Conservation (phyloP, 92 coral and sea anemone genomes). For the Zoanthus sansibaricus region DNA sequence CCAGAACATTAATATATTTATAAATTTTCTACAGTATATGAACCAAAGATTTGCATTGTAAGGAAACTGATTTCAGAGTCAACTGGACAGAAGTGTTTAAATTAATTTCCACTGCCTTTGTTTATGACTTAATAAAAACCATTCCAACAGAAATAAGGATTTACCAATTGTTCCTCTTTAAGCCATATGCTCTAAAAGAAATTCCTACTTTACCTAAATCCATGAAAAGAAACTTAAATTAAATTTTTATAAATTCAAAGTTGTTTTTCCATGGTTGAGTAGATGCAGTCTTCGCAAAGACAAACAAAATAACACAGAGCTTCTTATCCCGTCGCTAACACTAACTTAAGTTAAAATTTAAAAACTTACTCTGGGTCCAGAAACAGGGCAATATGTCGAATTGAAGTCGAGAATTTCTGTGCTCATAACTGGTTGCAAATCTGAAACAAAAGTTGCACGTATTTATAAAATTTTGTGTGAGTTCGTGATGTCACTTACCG, state of each 20-base stretch:
- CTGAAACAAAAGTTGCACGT: background rate
- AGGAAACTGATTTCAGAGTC: no score
- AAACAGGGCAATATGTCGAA: conserved; percentile 12
- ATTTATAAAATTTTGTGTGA: background rate
- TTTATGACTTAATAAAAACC: no score
- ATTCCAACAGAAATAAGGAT: no score
- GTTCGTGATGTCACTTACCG: background rate
- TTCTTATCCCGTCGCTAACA: background rate
- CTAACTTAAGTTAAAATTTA: background rate
- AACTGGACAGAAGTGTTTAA: no score
- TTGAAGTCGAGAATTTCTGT: conserved; percentile 33
- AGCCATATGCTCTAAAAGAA: background rate
- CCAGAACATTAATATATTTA: no score
- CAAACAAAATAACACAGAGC: background rate
- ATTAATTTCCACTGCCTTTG: no score
- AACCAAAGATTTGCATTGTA: no score
- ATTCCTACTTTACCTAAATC: background rate
- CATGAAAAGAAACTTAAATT: background rate
- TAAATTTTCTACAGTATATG: no score
- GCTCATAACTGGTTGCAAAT: conserved; percentile 4
- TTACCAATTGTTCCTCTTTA: no score
- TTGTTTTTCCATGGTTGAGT: background rate
- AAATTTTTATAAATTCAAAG: background rate
- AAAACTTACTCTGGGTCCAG: conserved; percentile 19
- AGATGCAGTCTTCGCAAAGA: background rate